These are phyloP conservation scores for Cygnus olor DNA, from an alignment of 2,797 vertebrate species.

Conservation along the genomic window DNA sequence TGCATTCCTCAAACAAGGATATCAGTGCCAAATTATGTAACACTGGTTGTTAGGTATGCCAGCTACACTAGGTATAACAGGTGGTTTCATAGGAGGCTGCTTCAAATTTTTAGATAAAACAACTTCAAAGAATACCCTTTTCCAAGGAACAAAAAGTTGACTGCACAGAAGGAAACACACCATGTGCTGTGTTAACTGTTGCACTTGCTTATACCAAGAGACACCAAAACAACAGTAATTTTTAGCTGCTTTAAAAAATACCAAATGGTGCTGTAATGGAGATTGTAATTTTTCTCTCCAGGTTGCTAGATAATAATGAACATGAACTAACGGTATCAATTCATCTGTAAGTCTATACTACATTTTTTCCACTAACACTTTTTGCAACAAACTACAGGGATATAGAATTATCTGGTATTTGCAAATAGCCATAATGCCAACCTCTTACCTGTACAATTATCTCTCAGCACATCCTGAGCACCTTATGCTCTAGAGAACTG, in stretches of 20 bases:
- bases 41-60: background rate
- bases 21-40: background rate
- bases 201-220: background rate
- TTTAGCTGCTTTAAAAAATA: slow-evolving; percentile 19
- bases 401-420: background rate
- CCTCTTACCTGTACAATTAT: background rate
- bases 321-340: background rate
- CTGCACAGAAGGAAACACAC: background rate
- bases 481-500: background rate
- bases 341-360: background rate
- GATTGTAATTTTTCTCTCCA: slow-evolving; percentile 25
- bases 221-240: background rate
- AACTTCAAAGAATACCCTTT: background rate
- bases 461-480: background rate
- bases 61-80: background rate
- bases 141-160: background rate
- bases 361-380: background rate
- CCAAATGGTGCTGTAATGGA: background rate
- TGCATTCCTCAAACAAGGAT: background rate
- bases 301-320: slow-evolving; percentile 4
- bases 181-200: background rate
- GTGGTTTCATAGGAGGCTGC: background rate
- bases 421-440: background rate
- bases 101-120: background rate
- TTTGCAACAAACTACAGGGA: background rate